Evolutionary conservation across 2,113 vertebrate genomes (phyloP), one percentile per base, ranked within the genome.

Genomic region (Cochlearius cochlearius): DNA sequence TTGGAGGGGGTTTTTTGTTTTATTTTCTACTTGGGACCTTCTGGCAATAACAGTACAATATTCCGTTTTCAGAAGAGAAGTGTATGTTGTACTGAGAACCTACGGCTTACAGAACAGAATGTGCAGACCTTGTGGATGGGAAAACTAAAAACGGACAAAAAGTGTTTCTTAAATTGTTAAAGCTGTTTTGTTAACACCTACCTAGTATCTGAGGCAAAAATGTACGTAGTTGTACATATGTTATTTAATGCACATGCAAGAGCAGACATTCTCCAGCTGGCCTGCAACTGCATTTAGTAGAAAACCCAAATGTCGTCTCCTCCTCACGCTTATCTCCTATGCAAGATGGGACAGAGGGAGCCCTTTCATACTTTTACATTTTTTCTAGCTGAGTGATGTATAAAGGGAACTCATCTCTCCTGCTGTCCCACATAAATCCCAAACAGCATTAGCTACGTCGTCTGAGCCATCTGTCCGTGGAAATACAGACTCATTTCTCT

Each of bases 11-110:
- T 15, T 43, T 20, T 90, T 68, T 79, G 41, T 66, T 95, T 83
- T 78, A 36, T 66, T 94, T 89, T 90, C 60, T 79, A 13, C 45
- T 85, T 50, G 55, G 68, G 83, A 74, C 68, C 76, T 86, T 45
- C 86, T 82, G 86, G 56, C 64, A 85, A 1, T 38, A 32, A 10
- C 8, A 78, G 22, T 6, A 18, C 14, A 71, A 10, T 8, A 38
- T 1, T 56, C 29, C 4, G 15, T 52, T 81, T 73, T 73, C 56
- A 62, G 92, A 80, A 12, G 29, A 81, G 68, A 68, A 59, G 25
- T 21, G 43, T 36, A 16, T 49, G n/a, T 0, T 60, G 27, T 19
- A 11, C 45, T 2, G 5, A 59, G n/a, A 74, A 0, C 15, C 39
- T 5, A 10, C 10, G 10, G 62, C 5, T 10, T 6, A 14, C 6